Conservation (phyloP, 2,113 vertebrate genomes). For the Platichthys stellatus region DNA sequence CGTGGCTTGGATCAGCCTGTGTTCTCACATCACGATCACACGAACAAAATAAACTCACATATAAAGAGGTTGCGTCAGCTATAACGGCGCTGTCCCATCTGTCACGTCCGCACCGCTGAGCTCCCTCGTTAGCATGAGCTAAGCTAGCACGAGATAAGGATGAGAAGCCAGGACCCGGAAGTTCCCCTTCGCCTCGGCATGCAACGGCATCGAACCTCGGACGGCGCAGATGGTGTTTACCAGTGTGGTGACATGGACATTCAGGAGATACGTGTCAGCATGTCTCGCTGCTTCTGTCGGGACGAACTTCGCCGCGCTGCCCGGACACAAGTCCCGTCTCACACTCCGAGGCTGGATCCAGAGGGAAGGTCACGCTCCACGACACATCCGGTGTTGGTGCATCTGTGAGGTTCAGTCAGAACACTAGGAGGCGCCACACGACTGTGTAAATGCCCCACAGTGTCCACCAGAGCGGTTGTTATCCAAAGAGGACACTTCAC, state of each 20-base stretch:
- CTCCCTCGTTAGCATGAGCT: conserved; percentile 56
- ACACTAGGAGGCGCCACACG: conserved; percentile 50
- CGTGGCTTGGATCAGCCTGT: not conserved
- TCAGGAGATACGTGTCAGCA: conserved; percentile 30
- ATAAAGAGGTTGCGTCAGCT: not conserved
- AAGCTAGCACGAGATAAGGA: conserved; percentile 49
- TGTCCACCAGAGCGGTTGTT: too few relatives aligned
- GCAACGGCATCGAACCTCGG: not conserved
- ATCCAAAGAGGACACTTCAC: not conserved
- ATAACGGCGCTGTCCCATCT: not conserved
- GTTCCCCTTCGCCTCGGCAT: not conserved
- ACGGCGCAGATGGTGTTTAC: conserved; percentile 35
- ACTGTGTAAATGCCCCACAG: not conserved
- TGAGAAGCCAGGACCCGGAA: conserved; percentile 22
- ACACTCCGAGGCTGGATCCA: conserved; percentile 28
- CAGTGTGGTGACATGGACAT: conserved; percentile 22
- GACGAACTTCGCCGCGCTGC: not conserved
- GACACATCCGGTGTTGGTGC: conserved; percentile 63
- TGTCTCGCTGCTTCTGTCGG: conserved; percentile 9
- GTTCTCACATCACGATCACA: not conserved
- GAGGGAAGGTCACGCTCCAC: conserved; percentile 63
- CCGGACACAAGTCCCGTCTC: conserved; percentile 2
- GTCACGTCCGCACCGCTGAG: conserved; percentile 61
- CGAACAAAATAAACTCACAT: not conserved
- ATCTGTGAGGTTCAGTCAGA: not conserved